Evolutionary conservation across 2,888 invertebrate genomes (phyloP), one percentile per base, ranked within the genome.

Genomic region (Octonoba sinensis): DNA sequence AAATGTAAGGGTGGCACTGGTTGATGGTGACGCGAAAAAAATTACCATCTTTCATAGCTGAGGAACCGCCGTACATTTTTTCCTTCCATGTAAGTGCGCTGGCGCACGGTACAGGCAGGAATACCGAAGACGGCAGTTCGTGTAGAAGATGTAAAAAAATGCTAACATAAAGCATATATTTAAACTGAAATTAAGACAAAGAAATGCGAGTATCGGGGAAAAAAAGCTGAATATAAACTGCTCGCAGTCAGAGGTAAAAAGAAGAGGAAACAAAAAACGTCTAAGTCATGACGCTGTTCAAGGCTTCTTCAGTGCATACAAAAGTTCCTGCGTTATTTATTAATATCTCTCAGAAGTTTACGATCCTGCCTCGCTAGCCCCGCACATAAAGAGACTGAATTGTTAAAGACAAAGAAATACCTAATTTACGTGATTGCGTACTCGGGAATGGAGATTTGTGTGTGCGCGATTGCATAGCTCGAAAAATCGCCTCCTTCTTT

Each of bases 351-450:
- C 27, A 71, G 78, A 71, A 78, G 65, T 78, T 78, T 78, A 78
- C 71, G 78, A 78, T 66, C 71, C 66, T 59, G 64, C 65, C 49
- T 65, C 47, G 47, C 71, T 66, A 64, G 71, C 71, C 57, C 60
- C 60, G 75, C 75, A 60, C 67, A 78, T 71, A 78, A 78, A 78
- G 78, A 71, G 62, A 78, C 71, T 72, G 66, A 71, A 78, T 77
- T 77, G 70, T 77, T 78, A 71, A 78, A 78, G 78, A 78, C 78
- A 78, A 78, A 78, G 78, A 78, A 78, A 78, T 78, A 59, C 59
- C 59, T 72, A 71, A 78, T 78, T 71, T 78, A 78, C 77, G 71
- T 78, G 78, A 75, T 75, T 75, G 75, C 75, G 60, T 75, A 67
- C 66, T 51, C 67, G 36, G 36, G 36, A 36, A 36, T 36, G 36